These are phyloP conservation scores for Sclerurus mexicanus DNA, from an alignment of 2,113 vertebrate genomes.

Conservation along the genomic window DNA sequence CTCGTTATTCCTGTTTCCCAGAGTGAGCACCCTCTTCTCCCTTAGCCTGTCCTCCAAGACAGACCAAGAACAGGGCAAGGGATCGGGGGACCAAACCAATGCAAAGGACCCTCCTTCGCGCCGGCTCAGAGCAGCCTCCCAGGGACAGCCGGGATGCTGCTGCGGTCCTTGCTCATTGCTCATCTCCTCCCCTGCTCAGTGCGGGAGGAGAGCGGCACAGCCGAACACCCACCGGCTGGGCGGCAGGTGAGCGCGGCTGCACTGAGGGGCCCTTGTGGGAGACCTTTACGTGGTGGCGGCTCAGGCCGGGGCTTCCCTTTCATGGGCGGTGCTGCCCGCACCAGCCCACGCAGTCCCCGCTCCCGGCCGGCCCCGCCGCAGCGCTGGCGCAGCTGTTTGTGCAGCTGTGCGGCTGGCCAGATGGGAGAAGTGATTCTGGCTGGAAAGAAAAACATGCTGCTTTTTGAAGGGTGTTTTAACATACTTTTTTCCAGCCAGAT, in stretches of 20 bases:
- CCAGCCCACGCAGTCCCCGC: not conserved
- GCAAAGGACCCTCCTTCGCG: fast-evolving
- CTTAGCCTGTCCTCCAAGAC: not conserved
- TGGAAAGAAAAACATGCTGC: conserved; percentile 32
- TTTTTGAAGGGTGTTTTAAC: not conserved
- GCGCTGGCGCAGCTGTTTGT: not conserved
- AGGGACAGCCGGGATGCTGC: not conserved
- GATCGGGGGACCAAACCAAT: not conserved
- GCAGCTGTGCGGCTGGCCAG: not conserved
- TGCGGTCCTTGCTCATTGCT: fast-evolving
- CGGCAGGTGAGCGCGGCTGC: fast-evolving
- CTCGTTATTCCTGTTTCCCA: not conserved
- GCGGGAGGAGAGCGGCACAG: not conserved
- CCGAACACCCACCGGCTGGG: fast-evolving
- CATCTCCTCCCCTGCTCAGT: fast-evolving
- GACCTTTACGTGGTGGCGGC: too few relatives aligned
- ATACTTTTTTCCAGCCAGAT: not conserved
- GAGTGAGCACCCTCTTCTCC: not conserved
- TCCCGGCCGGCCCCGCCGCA: fast-evolving
- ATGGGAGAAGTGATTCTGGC: conserved; percentile 1
- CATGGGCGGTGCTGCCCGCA: not conserved
- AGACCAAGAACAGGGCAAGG: not conserved
- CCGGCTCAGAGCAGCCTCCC: not conserved
- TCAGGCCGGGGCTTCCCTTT: fast-evolving
- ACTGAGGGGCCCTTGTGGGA: fast-evolving